phyloP scores from a whole-genome alignment of 2,888 invertebrate species.

The Drosophila basisetae region DNA sequence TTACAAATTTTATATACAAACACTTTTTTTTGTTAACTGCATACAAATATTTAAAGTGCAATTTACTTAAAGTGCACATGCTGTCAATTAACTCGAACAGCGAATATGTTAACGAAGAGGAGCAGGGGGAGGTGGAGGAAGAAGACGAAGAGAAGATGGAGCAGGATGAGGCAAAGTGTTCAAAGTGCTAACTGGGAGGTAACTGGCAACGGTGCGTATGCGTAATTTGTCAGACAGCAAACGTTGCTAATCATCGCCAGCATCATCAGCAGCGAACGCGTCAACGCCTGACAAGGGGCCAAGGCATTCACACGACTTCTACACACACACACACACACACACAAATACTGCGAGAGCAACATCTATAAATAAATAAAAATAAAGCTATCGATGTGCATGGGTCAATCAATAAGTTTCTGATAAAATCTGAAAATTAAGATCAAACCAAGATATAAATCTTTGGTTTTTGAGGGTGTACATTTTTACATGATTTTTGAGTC shows the following conservation, averaged over 20 bases:
- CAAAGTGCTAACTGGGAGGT: conserved; percentile 1
- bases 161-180: neutral
- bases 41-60: conserved; percentile 36
- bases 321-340: conserved; percentile 3
- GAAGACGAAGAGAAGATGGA: no score
- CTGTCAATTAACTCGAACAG: conserved; percentile 53
- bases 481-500: no score
- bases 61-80: conserved; percentile 59
- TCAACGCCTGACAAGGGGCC: conserved; percentile 57
- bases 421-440: neutral
- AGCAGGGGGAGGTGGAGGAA: neutral
- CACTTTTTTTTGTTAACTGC: neutral
- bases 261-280: conserved; percentile 50
- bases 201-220: conserved; percentile 55
- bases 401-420: conserved; percentile 4
- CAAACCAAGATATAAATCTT: no score
- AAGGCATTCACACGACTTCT: conserved; percentile 48
- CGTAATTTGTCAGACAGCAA: conserved; percentile 51
- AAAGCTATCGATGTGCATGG: conserved; percentile 28
- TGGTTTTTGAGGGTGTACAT: no score
- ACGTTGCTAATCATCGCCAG: conserved; percentile 58
- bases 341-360: conserved; percentile 8
- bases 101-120: neutral
- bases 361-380: conserved; percentile 39
- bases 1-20: neutral